A percentile compares a stretch with the other conserved stretches of the same genome.
Conservation (phyloP, 1,140 invertebrate genomes). For the Stegodyphus mimosarum region DNA sequence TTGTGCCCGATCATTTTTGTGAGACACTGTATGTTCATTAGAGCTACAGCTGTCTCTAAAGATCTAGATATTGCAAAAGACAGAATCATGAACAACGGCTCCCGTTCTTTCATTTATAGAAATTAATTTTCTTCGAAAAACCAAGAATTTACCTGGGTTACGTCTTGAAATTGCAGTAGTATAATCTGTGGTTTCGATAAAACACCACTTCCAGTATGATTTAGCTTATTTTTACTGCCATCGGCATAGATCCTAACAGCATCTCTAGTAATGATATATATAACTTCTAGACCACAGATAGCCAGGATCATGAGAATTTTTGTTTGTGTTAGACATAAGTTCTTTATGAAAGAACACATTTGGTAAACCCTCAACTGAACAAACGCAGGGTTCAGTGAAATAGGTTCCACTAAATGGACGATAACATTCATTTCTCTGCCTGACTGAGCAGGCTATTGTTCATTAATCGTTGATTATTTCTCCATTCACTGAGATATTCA, state of each 20-base stretch:
- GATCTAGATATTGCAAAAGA: constrained; percentile 5
- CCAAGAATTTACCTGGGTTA: constrained; percentile 3
- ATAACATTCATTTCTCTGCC: too few species aligned
- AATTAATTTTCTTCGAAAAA: not conserved
- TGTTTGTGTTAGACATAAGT: too few species aligned
- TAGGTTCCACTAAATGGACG: too few species aligned
- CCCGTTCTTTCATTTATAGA: not conserved
- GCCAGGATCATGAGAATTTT: too few species aligned
- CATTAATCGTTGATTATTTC: too few species aligned
- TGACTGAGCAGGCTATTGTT: too few species aligned
- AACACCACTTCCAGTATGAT: constrained; percentile 4
- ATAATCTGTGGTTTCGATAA: not conserved
- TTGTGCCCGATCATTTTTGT: too few species aligned
- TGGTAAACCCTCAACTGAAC: too few species aligned
- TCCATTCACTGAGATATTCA: too few species aligned
- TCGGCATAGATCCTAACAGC: not conserved
- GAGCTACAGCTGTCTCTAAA: constrained; percentile 3
- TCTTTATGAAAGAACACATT: too few species aligned
- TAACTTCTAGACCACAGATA: not conserved
- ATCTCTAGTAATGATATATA: constrained; percentile 1
- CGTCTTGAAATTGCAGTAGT: not conserved
- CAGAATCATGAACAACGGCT: not conserved
- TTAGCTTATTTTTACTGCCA: constrained; percentile 1
- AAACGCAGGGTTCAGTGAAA: too few species aligned
- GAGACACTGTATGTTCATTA: not conserved